These are phyloP conservation scores for Grantiella picta DNA, from an alignment of 2,113 vertebrate genomes.

Conservation along the genomic window DNA sequence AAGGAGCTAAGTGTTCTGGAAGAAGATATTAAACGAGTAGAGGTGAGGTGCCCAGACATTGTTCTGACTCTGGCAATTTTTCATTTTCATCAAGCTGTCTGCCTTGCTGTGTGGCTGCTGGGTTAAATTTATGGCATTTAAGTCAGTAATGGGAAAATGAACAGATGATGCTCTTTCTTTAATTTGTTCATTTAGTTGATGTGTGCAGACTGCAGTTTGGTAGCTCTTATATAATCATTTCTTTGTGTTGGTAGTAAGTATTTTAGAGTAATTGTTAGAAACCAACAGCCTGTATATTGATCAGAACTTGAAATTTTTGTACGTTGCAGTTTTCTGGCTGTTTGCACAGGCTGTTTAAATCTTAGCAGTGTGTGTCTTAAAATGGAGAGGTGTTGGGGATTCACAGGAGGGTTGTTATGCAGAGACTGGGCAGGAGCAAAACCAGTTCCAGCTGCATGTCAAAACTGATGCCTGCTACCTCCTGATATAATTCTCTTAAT, in stretches of 20 bases:
- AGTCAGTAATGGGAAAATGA: slow-evolving; percentile 47
- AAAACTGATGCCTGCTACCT: background rate
- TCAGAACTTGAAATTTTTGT: background rate
- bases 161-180: slow-evolving; percentile 40
- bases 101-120: slow-evolving; percentile 39
- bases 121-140: slow-evolving; percentile 49
- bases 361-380: background rate
- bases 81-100: slow-evolving; percentile 53
- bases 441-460: background rate
- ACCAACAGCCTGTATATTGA: background rate
- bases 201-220: background rate
- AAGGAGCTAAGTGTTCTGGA: slow-evolving; percentile 97
- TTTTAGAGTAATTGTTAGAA: background rate
- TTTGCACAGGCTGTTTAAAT: background rate
- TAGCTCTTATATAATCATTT: background rate
- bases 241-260: background rate
- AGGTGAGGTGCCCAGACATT: slow-evolving; percentile 79
- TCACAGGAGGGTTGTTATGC: background rate
- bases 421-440: background rate
- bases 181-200: slow-evolving; percentile 20
- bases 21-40: slow-evolving; percentile 97
- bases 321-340: background rate
- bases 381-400: background rate
- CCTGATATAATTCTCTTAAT: background rate
- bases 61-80: slow-evolving; percentile 49